Evolutionary conservation across 2,113 vertebrate genomes (phyloP), one percentile per base, ranked within the genome.

Genomic region (Hoplias malabaricus): DNA sequence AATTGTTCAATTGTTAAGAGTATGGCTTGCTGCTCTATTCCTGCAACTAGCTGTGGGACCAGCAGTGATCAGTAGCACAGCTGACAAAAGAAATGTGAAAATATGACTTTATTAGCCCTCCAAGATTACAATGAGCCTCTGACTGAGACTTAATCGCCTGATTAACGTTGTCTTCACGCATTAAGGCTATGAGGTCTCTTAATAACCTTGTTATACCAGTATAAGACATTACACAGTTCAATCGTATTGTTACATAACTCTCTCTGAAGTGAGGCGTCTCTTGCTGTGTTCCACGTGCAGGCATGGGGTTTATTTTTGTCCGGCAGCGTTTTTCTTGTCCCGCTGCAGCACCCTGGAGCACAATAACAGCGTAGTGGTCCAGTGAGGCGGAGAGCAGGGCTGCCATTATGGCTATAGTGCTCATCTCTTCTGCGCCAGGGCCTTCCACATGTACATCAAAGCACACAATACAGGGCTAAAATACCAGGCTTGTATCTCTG

Each of bases 281-380:
- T 27, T 23, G 11, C 13, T n/a, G 16, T 63, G n/a, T 23, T 66
- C 21, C 50, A 25, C n/a, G 46, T 65, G 42, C 62, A 40, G 42
- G 21, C 46, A 29, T 66, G 61, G 61, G n/a, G 16, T 54, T 54
- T 75, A 54, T 75, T 75, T 66, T 65, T 75, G 59, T 75, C 63
- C 25, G 25, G 21, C 43, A 53, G 62, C 21, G 25, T 66, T 53
- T 50, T 46, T 36, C 43, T 65, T 29, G 19, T 50, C 59, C 21
- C n/a, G 31, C 59, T 36, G 59, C 19, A n/a, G 31, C 31, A 33
- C 59, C 33, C 31, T 65, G 31, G 21, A 75, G 72, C 59, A 36
- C 72, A 50, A 16, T 50, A 53, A n/a, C 59, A 65, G 13, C 16
- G 48, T 50, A 63, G 46, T 27, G 5, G 53, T n/a, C 31, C 31